phyloP scores from a whole-genome alignment of 2,113 vertebrate genomes.

The Chaetodon trifascialis region DNA sequence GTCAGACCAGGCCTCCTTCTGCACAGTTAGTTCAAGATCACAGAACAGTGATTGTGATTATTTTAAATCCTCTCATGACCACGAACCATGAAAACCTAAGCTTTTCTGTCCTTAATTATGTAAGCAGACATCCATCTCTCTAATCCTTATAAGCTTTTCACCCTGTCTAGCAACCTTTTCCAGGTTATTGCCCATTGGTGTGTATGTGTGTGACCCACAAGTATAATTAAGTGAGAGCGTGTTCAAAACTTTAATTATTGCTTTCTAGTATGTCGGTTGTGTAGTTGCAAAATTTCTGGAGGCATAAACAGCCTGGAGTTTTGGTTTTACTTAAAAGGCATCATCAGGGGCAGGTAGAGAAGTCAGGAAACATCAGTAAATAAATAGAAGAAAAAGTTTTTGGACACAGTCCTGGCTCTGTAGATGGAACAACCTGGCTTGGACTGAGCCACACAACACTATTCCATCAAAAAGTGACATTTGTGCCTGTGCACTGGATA shows the following conservation, averaged over 20 bases:
- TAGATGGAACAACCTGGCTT: too few relatives aligned
- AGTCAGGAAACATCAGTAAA: not conserved
- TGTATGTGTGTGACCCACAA: conserved; percentile 1
- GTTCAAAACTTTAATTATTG: not conserved
- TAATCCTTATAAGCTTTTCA: conserved; percentile 46
- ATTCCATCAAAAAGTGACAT: too few relatives aligned
- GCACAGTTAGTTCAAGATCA: conserved; percentile 50
- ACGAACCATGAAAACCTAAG: conserved; percentile 46
- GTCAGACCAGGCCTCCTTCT: conserved; percentile 51
- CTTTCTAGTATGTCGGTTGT: not conserved
- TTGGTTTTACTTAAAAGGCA: not conserved
- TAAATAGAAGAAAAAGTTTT: not conserved
- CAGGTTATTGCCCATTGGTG: conserved; percentile 10
- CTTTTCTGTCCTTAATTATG: conserved; percentile 31
- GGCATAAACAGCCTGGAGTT: not conserved
- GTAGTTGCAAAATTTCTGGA: not conserved
- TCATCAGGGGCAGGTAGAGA: not conserved
- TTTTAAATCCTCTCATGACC: conserved; percentile 36
- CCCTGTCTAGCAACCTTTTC: conserved; percentile 4
- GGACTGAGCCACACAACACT: too few relatives aligned
- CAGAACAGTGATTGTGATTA: conserved; percentile 41
- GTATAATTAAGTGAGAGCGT: not conserved
- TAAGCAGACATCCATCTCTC: conserved; percentile 36
- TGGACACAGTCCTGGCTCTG: too few relatives aligned
- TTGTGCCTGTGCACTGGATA: too few relatives aligned